Percentiles rank a stretch among this genome's conserved stretches.
Conservation (phyloP, 2,113 vertebrate genomes). For the Arothron firmamentum region DNA sequence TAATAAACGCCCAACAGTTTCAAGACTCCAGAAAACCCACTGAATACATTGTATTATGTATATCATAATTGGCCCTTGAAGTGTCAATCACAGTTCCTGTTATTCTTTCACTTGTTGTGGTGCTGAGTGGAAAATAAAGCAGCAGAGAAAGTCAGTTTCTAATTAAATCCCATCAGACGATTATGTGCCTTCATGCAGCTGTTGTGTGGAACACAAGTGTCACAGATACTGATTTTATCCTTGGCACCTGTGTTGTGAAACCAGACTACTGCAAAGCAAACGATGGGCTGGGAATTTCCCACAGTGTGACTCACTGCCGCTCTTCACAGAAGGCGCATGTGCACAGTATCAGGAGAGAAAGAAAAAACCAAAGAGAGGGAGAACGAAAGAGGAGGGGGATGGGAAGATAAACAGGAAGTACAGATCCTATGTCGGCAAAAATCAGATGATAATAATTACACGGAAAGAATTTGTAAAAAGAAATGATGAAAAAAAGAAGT, state of each 20-base stretch:
- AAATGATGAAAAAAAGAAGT: constrained; percentile 13
- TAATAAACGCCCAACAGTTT: too few species aligned
- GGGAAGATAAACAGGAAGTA: constrained; percentile 39
- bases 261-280: constrained; percentile 49
- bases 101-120: constrained; percentile 30
- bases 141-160: constrained; percentile 14
- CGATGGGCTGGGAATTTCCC: constrained; percentile 71
- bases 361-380: constrained; percentile 25
- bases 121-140: constrained; percentile 36
- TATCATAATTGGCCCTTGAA: too few species aligned
- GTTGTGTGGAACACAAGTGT: constrained; percentile 56
- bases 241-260: constrained; percentile 67
- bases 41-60: too few species aligned
- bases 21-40: too few species aligned
- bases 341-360: constrained; percentile 42
- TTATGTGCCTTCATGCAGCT: constrained; percentile 35
- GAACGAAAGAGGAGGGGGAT: constrained; percentile 24
- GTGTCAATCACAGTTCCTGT: constrained; percentile 1
- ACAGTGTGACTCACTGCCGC: constrained; percentile 67
- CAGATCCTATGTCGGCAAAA: constrained; percentile 6
- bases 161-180: constrained; percentile 28
- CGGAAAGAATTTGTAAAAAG: background rate
- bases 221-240: constrained; percentile 54
- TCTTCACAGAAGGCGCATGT: constrained; percentile 53
- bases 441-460: constrained; percentile 15